Conservation (phyloP, 2,888 invertebrate genomes). For the Tenthredo amoena region DNA sequence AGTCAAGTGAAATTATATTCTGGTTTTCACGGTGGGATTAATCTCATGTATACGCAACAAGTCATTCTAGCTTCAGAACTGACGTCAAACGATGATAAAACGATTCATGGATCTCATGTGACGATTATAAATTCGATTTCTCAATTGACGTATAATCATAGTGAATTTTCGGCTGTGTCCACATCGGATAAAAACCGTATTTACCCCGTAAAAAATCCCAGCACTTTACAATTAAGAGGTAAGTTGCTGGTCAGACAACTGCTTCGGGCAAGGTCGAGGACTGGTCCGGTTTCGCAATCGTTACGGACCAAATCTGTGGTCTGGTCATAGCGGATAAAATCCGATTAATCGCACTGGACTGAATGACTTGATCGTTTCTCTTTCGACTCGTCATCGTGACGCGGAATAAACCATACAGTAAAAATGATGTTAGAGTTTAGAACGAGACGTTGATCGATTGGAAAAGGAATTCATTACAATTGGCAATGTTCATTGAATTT, state of each 20-base stretch:
- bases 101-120: not conserved
- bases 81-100: not conserved
- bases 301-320: not conserved
- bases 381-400: constrained; percentile 43
- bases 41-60: constrained; percentile 30
- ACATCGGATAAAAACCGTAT: not conserved
- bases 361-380: not conserved
- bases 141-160: not conserved
- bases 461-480: not conserved
- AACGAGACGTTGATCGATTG: not conserved
- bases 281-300: constrained; percentile 27
- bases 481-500: constrained; percentile 35
- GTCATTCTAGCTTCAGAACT: not conserved
- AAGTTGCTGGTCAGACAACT: constrained; percentile 58
- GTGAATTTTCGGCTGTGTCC: not conserved
- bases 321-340: not conserved
- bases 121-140: not conserved
- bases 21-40: constrained; percentile 43
- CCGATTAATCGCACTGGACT: not conserved
- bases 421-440: not conserved
- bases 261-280: constrained; percentile 41
- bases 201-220: not conserved
- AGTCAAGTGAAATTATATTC: constrained; percentile 8
- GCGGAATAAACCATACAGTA: constrained; percentile 53
- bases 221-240: constrained; percentile 10